Base-by-base conservation (phyloP, 1,140 invertebrate genomes). In the Drosophila biarmipes region DNA sequence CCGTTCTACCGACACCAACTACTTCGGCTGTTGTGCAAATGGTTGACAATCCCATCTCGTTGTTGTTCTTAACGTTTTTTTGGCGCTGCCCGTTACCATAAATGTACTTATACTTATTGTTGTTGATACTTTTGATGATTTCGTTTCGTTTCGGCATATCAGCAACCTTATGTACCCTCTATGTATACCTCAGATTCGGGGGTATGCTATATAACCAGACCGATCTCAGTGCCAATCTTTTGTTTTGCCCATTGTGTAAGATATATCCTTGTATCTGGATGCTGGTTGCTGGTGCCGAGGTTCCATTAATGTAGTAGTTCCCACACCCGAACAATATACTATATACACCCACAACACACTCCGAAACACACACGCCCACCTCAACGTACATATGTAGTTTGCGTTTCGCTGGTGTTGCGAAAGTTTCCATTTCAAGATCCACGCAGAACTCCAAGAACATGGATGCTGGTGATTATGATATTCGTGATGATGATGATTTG, bases 1-100 rank as follows among this genome's bases (percentile, higher is more conserved):
- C 63, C 45, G 56, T 67, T 72, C 31, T 34, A 45, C 37, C 43
- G 59, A 72, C 59, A 82, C 68, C 55, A 75, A 56, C 49, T 66
- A 71, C 53, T 67, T 77, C 64, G 74, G 82, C 82, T 78, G 62
- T 78, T 86, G 56, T 81, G 62, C 81, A 80, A 84, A 74, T 78
- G 77, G 73, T 75, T 80, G 56, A 74, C 43, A 52, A 68, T 40
- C 55, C 35, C 55, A 64, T 68, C 74, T 86, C 79, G 62, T 79
- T 86, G 82, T 86, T 78, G 64, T 80, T 87, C 68, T 74, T 71
- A 71, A 87, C 79, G 81, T 85, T 81, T 58, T 77, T 80, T 77
- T 80, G 63, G 48, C 56, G 69, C 64, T 53, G 73, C 48, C 48
- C 56, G 58, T 81, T 82, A 48, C 40, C 67, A 68, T 68, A 42